These are phyloP conservation scores for Vollenhovia emeryi DNA, from an alignment of 1,140 invertebrate genomes.

Conservation along the genomic window DNA sequence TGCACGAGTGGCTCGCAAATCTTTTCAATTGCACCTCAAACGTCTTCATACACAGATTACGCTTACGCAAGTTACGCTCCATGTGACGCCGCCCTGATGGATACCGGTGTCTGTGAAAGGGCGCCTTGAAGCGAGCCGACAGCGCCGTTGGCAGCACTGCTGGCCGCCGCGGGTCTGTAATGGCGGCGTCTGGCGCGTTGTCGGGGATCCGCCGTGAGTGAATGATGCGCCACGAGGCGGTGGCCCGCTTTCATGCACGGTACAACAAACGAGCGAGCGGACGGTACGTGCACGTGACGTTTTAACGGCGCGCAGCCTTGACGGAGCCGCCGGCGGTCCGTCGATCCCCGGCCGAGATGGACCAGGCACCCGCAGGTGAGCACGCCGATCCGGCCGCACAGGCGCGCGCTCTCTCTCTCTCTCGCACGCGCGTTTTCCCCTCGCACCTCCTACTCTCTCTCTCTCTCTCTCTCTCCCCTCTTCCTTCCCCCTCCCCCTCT, in stretches of 20 bases:
- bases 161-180: slow-evolving; percentile 52
- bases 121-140: too few species aligned
- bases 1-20: too few species aligned
- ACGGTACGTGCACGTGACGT: slow-evolving; percentile 36
- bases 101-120: too few species aligned
- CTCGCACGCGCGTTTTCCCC: background rate
- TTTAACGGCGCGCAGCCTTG: background rate
- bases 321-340: slow-evolving; percentile 11
- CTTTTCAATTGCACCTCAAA: too few species aligned
- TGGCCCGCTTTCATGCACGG: slow-evolving; percentile 35
- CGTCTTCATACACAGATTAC: too few species aligned
- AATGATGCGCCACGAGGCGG: slow-evolving; percentile 61
- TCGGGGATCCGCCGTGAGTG: slow-evolving; percentile 55
- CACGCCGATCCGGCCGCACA: slow-evolving; percentile 32
- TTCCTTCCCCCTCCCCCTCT: background rate
- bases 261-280: slow-evolving; percentile 30
- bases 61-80: too few species aligned
- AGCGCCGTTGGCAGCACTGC: slow-evolving; percentile 58
- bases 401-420: slow-evolving; percentile 50
- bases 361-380: slow-evolving; percentile 78
- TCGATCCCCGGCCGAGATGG: slow-evolving; percentile 68
- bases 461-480: background rate
- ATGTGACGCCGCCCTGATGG: too few species aligned
- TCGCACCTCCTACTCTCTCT: background rate
- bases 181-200: slow-evolving; percentile 74